Evolutionary conservation across 2,797 vertebrate genomes (phyloP), one percentile per base, ranked within the genome.

Genomic region (Megalops cyprinoides): DNA sequence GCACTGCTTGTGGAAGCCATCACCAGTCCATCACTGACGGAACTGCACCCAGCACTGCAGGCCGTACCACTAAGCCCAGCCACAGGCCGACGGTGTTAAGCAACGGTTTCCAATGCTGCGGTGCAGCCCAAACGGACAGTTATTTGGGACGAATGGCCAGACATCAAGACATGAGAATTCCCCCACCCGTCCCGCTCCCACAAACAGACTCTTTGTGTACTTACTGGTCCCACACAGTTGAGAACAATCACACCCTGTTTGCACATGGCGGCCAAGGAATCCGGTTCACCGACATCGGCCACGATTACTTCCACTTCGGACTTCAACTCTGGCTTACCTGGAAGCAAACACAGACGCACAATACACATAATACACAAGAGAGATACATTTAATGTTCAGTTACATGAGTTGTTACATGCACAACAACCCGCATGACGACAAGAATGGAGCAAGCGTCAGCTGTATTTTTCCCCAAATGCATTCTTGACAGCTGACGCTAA

Each of bases 161-260:
- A 14, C 51, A 53, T 53, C 51, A 53, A 15, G 51, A 53, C 51
- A 51, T 25, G 10, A n/a, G 42, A 34, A 75, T 31, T 5, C 37
- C 48, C 44, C 69, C 34, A 39, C n/a, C 69, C 25, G 56, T 62
- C 76, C 37, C 23, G 73, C 48, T 31, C 53, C 23, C 49, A 81
- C 80, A 81, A 77, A 81, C 48, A 51, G 10, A 25, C 53, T 58
- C 76, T 37, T 75, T 78, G 71, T 53, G 39, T 85, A 96, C 97
- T 96, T 95, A 99, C 98, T 88, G 98, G 97, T 82, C 97, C 98
- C 76, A 98, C 97, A 86, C 98, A 99, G 89, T 94, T 97, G 84
- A 99, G 96, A 91, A 99, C 95, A 92, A 99, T 88, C 39, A 94
- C 89, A 9, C 95, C 92, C 89, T 97, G 96, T 94, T 92, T 97